phyloP scores from a whole-genome alignment of 2,797 vertebrate genomes.

The Glossophaga mutica region DNA sequence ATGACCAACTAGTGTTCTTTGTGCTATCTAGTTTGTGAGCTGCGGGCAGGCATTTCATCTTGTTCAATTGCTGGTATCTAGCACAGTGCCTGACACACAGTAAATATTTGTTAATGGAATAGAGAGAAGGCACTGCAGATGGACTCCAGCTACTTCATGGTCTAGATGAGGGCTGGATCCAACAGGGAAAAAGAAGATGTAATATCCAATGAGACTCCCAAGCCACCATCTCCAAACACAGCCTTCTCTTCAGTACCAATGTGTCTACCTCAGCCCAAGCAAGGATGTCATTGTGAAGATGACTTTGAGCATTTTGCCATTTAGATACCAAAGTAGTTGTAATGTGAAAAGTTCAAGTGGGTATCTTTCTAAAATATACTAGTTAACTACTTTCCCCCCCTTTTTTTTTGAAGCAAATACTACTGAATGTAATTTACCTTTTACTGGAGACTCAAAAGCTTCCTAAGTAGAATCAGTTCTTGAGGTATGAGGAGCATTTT shows the following conservation, averaged over 20 bases:
- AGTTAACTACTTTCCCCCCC: neutral
- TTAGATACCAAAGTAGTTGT: slow-evolving; percentile 6
- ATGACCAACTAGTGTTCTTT: neutral
- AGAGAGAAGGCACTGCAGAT: neutral
- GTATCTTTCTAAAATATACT: neutral
- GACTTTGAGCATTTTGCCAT: neutral
- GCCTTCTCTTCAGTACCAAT: neutral
- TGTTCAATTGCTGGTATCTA: neutral
- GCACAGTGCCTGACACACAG: neutral
- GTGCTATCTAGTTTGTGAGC: neutral
- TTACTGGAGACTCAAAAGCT: neutral
- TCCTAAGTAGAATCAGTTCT: neutral
- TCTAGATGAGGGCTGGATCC: neutral
- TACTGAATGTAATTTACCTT: neutral
- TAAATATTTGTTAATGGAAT: neutral
- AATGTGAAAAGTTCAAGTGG: neutral
- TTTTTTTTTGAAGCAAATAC: neutral
- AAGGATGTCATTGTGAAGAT: neutral
- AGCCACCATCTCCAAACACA: neutral
- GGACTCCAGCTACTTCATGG: neutral
- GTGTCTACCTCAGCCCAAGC: neutral
- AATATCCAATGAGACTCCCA: neutral
- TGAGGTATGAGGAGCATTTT: neutral
- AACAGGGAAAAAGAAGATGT: neutral
- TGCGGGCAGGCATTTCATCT: neutral